Evolutionary conservation across 2,888 invertebrate species (phyloP).

Genomic region (Synergus laeviventris): DNA sequence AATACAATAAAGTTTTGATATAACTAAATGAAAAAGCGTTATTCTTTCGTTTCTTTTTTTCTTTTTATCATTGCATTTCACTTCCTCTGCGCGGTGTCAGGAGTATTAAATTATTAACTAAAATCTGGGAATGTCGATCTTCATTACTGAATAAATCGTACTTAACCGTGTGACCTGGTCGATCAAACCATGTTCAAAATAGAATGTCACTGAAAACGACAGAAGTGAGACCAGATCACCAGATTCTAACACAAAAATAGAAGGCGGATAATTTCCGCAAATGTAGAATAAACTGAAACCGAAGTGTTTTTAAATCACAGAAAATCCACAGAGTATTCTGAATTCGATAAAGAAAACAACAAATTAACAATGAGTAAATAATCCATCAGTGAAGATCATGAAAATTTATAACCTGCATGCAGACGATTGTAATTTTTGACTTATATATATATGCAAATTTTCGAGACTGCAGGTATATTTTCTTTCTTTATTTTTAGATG

Average conservation of each 20-base stretch:
- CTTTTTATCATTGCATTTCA: conserved; percentile 51
- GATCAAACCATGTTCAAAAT: conserved; percentile 46
- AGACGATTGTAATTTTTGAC: neutral
- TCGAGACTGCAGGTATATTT: neutral
- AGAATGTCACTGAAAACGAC: conserved; percentile 50
- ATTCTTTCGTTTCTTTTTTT: conserved; percentile 56
- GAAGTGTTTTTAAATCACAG: neutral
- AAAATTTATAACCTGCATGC: neutral
- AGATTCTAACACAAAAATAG: conserved; percentile 28
- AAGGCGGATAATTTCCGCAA: conserved; percentile 23
- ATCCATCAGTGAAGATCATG: neutral
- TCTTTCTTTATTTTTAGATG: neutral
- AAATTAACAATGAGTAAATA: neutral
- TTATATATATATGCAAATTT: neutral
- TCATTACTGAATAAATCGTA: conserved; percentile 61
- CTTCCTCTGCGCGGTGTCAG: conserved; percentile 29
- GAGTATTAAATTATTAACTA: conserved; percentile 62
- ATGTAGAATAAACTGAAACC: neutral
- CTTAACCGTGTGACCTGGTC: conserved; percentile 67
- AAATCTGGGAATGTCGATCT: conserved; percentile 67
- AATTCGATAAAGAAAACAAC: neutral
- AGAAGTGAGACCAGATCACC: conserved; percentile 31
- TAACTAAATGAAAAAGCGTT: conserved; percentile 22
- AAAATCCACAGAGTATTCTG: neutral
- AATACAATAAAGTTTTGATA: neutral